A percentile compares a stretch with the other conserved stretches of the same genome.
Conservation (phyloP, 2,888 invertebrate species). For the Caenorhabditis virilis region DNA sequence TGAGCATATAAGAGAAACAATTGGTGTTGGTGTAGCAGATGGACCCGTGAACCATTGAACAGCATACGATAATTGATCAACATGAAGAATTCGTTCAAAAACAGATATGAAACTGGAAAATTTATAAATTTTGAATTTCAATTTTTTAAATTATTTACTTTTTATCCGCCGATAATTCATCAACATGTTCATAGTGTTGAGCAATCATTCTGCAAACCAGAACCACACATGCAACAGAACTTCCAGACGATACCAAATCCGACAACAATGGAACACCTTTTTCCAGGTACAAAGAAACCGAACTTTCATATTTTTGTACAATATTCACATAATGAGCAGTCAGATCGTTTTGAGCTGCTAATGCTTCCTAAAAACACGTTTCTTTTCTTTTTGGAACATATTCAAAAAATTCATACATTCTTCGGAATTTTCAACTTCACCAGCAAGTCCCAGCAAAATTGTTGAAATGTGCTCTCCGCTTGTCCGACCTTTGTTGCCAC, state of each 20-base stretch:
- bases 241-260: constrained; percentile 46
- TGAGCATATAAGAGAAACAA: constrained; percentile 54
- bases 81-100: constrained; percentile 60
- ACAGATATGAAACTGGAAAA: constrained; percentile 55
- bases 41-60: constrained; percentile 60
- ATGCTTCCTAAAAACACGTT: not conserved
- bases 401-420: not conserved
- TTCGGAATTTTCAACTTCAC: constrained; percentile 55
- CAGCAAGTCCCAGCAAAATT: constrained; percentile 67
- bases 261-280: constrained; percentile 41
- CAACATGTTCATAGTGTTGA: constrained; percentile 27
- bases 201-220: constrained; percentile 39
- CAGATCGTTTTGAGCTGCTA: constrained; percentile 48
- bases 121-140: not conserved
- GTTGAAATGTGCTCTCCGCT: constrained; percentile 62
- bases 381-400: too few species aligned
- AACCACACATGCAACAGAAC: constrained; percentile 41
- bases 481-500: constrained; percentile 62
- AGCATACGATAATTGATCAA: constrained; percentile 62
- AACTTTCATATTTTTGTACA: constrained; percentile 54
- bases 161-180: constrained; percentile 32
- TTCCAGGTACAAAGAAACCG: constrained; percentile 28
- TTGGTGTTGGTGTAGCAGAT: constrained; percentile 59
- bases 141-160: constrained; percentile 12
- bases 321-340: constrained; percentile 61